Conservation (phyloP, 2,888 invertebrate species). For the Anarsia innoxiella region DNA sequence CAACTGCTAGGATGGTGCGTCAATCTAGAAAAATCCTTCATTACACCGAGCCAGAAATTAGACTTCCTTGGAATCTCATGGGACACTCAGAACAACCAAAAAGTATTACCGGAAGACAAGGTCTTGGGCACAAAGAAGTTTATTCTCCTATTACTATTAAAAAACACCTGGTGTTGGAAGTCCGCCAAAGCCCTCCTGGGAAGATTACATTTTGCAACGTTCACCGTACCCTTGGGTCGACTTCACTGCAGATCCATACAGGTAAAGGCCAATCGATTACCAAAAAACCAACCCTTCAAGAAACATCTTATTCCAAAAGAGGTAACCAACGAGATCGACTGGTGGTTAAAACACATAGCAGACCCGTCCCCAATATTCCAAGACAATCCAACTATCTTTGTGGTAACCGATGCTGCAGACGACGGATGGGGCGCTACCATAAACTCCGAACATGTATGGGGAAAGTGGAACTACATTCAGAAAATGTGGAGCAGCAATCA, state of each 20-base stretch:
- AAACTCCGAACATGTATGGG: constrained; percentile 6
- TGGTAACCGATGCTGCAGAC: constrained; percentile 8
- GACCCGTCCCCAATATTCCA: constrained; percentile 6
- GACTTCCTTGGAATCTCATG: constrained; percentile 16
- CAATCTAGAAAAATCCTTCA: constrained; percentile 11
- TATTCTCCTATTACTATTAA: too few species aligned
- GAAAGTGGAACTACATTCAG: constrained; percentile 12
- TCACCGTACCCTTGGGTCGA: constrained; percentile 12
- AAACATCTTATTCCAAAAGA: not conserved
- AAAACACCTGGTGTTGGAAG: constrained; percentile 7
- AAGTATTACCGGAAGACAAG: constrained; percentile 6
- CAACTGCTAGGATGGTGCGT: constrained; percentile 11
- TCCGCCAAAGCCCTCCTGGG: constrained; percentile 12
- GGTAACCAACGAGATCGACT: constrained; percentile 1
- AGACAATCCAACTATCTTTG: constrained; percentile 6
- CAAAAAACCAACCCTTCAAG: constrained; percentile 1
- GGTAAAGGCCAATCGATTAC: constrained; percentile 8
- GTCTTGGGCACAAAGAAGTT: not conserved
- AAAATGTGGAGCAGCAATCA: constrained; percentile 10
- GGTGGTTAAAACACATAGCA: constrained; percentile 3
- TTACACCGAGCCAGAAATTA: not conserved
- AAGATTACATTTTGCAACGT: constrained; percentile 15
- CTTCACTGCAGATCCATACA: constrained; percentile 13
- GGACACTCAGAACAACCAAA: constrained; percentile 12
- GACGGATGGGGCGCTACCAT: constrained; percentile 15